Evolutionary conservation across 2,888 invertebrate species (phyloP), one percentile per base, ranked within the genome.

Genomic region (Dexiosoma caninum): DNA sequence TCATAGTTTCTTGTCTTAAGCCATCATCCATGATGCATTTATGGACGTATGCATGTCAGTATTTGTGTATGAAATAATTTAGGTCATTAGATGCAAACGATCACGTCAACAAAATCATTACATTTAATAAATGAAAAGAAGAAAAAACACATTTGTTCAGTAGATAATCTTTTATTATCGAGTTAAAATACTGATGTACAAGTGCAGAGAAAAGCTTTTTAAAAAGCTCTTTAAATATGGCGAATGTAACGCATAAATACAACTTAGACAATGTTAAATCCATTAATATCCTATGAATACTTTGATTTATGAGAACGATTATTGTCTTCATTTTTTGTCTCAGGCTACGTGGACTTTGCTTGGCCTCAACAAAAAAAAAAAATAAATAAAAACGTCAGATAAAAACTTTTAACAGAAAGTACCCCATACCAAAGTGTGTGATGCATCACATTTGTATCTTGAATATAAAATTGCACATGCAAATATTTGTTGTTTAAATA

Each of bases 251-350:
- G 40, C n/a, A 42, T 69, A 12, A 35, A 64, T 14, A 14, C 49
- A 35, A 35, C 2, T 23, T 2, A 32, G 19, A 49, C 59, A 71
- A 51, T 59, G 27, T 32, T n/a, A 30, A 49, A 71, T 40, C 60
- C 37, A 71, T 71, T 60, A 37, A 62, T 53, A 42, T 51, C 60
- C 62, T 72, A 72, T 72, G 53, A 72, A 72, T 62, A 53, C 53
- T 53, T 62, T 62, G 71, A 72, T 72, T 62, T 62, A 72, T 72
- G 42, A 62, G 62, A 72, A 44, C 60, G 53, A 62, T 62, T 72
- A 53, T 42, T 23, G 10, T 72, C 23, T 72, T 62, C 16, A 44
- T 19, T 60, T 67, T 19, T 49, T 27, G 49, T 51, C 30, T 53
- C n/a, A 27, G 37, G 46, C 37, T 70, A 49, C 46, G 46, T 69